Evolutionary conservation across 2,113 vertebrate genomes (phyloP).

Genomic region (Peucedramus taeniatus): DNA sequence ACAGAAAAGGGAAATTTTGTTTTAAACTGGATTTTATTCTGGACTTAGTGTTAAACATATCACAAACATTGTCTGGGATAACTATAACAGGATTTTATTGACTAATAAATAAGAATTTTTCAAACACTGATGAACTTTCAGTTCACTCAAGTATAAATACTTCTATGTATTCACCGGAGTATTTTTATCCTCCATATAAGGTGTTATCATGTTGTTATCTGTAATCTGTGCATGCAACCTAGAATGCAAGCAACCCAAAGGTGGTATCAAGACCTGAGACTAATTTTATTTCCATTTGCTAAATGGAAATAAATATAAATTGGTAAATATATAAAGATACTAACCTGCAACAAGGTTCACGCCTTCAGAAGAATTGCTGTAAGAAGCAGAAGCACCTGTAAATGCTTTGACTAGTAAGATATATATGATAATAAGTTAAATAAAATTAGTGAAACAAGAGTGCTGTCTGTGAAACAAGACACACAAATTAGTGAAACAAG

Average conservation of each 20-base stretch:
- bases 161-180: not conserved
- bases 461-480: not conserved
- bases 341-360: constrained; percentile 80
- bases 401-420: not conserved
- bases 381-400: constrained; percentile 36
- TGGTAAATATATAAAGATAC: constrained; percentile 12
- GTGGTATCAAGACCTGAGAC: not conserved
- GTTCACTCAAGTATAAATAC: not conserved
- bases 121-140: not conserved
- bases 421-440: not conserved
- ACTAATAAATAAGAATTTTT: not conserved
- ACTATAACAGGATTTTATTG: not conserved
- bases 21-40: not conserved
- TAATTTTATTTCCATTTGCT: not conserved
- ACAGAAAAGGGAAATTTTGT: not conserved
- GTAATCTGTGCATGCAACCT: not conserved
- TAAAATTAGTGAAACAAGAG: not conserved
- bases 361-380: constrained; percentile 74
- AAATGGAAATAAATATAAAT: not conserved
- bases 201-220: not conserved
- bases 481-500: too few relatives aligned
- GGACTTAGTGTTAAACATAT: not conserved
- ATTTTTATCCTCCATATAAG: not conserved
- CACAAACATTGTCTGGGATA: not conserved
- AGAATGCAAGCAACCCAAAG: not conserved